phyloP scores from a whole-genome alignment of 1,140 invertebrate genomes.

The Drosophila auraria region DNA sequence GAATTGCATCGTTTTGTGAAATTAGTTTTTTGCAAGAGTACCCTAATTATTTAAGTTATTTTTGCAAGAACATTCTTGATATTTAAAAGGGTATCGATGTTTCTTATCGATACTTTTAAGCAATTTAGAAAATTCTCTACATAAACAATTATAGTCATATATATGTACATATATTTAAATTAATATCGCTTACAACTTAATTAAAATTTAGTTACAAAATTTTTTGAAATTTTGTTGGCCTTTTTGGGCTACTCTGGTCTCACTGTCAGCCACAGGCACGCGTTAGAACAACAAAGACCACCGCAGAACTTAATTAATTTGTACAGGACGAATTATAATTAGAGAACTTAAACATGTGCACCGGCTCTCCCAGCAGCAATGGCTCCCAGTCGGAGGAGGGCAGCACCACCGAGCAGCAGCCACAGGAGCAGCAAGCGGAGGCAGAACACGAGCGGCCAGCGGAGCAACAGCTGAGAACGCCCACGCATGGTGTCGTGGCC shows the following conservation, averaged over 20 bases:
- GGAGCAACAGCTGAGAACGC: conserved; percentile 37
- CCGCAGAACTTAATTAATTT: conserved; percentile 17
- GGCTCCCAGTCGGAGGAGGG: conserved; percentile 57
- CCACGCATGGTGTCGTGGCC: conserved; percentile 49
- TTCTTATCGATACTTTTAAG: not conserved
- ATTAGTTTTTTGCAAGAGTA: too few relatives aligned
- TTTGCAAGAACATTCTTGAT: too few relatives aligned
- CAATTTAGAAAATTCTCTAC: too few relatives aligned
- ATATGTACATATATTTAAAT: too few relatives aligned
- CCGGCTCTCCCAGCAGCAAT: conserved; percentile 70
- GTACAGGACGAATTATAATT: not conserved
- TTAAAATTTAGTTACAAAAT: not conserved
- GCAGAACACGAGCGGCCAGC: conserved; percentile 19
- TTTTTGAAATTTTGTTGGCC: not conserved
- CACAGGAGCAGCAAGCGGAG: conserved; percentile 25
- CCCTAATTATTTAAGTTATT: too few relatives aligned
- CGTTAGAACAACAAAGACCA: conserved; percentile 57
- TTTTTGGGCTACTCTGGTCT: not conserved
- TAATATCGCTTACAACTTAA: too few relatives aligned
- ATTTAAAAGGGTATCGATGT: not conserved
- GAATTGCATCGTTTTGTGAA: too few relatives aligned
- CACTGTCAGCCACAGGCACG: conserved; percentile 33
- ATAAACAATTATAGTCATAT: too few relatives aligned
- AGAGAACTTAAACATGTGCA: conserved; percentile 51
- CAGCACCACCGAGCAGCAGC: conserved; percentile 46